A percentile compares a stretch with the other conserved stretches of the same genome.
These are phyloP conservation scores for Bolinopsis microptera DNA, from an alignment of 37 sponge, comb jelly and placozoan genomes.

Conservation along the genomic window DNA sequence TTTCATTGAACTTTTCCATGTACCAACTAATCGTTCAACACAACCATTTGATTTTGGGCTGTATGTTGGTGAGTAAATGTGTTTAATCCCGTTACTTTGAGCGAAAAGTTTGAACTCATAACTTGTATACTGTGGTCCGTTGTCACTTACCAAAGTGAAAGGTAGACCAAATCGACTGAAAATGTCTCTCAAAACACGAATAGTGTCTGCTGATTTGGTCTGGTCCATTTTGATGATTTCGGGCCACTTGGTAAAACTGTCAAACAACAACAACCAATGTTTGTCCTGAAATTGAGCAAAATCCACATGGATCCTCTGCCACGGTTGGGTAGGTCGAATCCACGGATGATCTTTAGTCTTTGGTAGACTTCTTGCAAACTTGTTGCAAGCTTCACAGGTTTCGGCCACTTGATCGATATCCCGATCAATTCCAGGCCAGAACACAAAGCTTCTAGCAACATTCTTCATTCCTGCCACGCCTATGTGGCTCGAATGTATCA, in stretches of 20 bases:
- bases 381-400: slow-evolving; percentile 24
- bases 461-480: slow-evolving; percentile 41
- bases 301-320: slow-evolving; percentile 37
- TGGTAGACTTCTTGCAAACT: background rate
- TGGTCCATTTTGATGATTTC: slow-evolving; percentile 22
- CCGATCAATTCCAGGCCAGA: background rate
- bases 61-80: slow-evolving; percentile 42
- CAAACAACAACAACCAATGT: background rate
- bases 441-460: background rate
- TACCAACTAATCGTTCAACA: slow-evolving; percentile 60
- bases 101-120: slow-evolving; percentile 10
- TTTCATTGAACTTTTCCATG: slow-evolving; percentile 61
- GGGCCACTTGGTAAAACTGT: slow-evolving; percentile 32
- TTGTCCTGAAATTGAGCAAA: background rate
- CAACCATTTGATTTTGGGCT: slow-evolving; percentile 21
- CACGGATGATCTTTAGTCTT: background rate
- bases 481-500: slow-evolving; percentile 53
- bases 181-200: background rate
- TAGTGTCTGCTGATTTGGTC: slow-evolving; percentile 14
- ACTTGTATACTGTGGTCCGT: slow-evolving; percentile 35
- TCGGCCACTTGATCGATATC: background rate
- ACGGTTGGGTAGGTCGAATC: background rate
- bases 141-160: slow-evolving; percentile 10
- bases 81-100: background rate
- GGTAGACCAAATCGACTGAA: slow-evolving; percentile 43